phyloP scores from a whole-genome alignment of 2,888 invertebrate species.

The Aquatica leii region DNA sequence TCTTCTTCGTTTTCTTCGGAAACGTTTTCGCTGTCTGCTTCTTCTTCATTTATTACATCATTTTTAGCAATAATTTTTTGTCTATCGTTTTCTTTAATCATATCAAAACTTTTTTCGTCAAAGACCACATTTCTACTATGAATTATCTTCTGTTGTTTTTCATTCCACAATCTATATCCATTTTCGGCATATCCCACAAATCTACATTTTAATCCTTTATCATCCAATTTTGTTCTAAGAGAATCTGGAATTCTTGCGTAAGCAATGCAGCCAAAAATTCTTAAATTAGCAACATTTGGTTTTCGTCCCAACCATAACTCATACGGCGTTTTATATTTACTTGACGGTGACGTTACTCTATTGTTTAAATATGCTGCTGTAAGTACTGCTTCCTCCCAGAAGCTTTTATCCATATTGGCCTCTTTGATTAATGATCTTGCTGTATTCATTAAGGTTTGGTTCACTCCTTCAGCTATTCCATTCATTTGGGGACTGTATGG shows the following conservation, averaged over 20 bases:
- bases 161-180: not conserved
- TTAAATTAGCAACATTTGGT: slow-evolving; percentile 27
- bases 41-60: not conserved
- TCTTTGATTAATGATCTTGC: slow-evolving; percentile 27
- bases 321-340: slow-evolving; percentile 14
- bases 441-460: slow-evolving; percentile 41
- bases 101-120: slow-evolving; percentile 3
- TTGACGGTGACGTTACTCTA: slow-evolving; percentile 33
- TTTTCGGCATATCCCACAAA: slow-evolving; percentile 44
- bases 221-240: slow-evolving; percentile 25
- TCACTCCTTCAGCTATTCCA: slow-evolving; percentile 42
- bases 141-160: not conserved
- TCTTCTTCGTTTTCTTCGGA: not conserved
- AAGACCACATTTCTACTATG: slow-evolving; percentile 9
- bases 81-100: not conserved
- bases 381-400: slow-evolving; percentile 26
- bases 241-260: slow-evolving; percentile 27
- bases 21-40: too few species aligned
- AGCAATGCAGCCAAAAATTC: slow-evolving; percentile 27
- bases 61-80: not conserved
- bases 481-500: slow-evolving; percentile 40
- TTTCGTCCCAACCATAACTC: slow-evolving; percentile 26
- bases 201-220: too few species aligned
- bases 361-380: slow-evolving; percentile 46
- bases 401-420: slow-evolving; percentile 44